A percentile compares a stretch with the other conserved stretches of the same genome.
phyloP scores from a whole-genome alignment of 2,797 vertebrate species.

The Parauchenoglanis punctatus region DNA sequence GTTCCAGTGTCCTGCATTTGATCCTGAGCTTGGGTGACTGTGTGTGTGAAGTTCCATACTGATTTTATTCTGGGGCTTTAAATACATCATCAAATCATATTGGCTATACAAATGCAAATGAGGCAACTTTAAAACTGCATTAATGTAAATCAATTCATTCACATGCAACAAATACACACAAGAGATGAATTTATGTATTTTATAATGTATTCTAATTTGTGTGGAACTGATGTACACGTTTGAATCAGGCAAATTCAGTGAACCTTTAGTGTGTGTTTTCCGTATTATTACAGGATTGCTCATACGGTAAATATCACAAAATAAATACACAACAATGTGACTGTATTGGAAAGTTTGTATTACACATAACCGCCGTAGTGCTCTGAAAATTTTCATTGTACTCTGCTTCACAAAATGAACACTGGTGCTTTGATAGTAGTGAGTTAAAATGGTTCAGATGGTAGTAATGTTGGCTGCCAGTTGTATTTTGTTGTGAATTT shows the following conservation, averaged over 20 bases:
- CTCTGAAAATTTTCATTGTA: neutral
- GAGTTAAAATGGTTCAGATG: neutral
- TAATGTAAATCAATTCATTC: neutral
- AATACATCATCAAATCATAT: neutral
- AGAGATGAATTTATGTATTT: neutral
- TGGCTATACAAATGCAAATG: neutral
- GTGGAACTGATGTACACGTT: neutral
- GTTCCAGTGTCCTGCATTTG: neutral
- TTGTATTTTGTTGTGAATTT: neutral
- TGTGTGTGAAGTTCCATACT: neutral
- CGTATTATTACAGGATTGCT: neutral
- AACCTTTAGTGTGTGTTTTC: neutral
- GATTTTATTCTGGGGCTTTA: neutral
- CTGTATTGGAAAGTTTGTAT: no score
- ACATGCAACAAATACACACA: neutral
- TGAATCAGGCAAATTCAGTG: neutral
- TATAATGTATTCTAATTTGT: neutral
- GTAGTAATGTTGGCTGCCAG: neutral
- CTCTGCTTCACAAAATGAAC: neutral
- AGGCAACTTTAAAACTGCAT: neutral
- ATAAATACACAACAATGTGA: neutral
- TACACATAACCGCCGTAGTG: neutral
- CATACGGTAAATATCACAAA: neutral
- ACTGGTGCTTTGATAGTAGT: neutral
- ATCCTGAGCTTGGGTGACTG: neutral